Evolutionary conservation across 2,888 invertebrate genomes (phyloP).

Genomic region (Diaperis boleti): DNA sequence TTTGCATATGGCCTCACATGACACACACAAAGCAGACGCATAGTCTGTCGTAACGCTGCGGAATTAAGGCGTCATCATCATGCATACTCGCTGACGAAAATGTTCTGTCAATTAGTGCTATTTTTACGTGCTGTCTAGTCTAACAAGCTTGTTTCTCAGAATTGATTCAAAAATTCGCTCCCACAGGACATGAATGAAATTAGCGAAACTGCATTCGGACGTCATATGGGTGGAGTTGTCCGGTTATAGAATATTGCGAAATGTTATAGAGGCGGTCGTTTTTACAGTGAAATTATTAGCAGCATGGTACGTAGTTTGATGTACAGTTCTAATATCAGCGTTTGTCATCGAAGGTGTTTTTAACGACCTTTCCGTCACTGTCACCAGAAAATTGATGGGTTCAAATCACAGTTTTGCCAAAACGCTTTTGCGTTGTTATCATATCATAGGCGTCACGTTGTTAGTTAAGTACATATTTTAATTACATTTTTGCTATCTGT

Average conservation of each 20-base stretch:
- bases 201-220: background rate
- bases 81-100: conserved; percentile 13
- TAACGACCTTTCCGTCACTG: too few species aligned
- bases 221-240: background rate
- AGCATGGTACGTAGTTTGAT: too few species aligned
- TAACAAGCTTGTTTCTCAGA: conserved; percentile 9
- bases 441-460: too few species aligned
- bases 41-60: conserved; percentile 21
- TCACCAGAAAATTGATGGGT: too few species aligned
- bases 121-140: conserved; percentile 14
- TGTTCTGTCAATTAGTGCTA: conserved; percentile 12
- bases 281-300: too few species aligned
- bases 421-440: too few species aligned
- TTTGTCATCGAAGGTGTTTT: too few species aligned
- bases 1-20: conserved; percentile 18
- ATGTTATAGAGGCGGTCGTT: background rate
- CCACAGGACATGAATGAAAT: conserved; percentile 19
- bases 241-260: background rate
- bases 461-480: too few species aligned
- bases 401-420: too few species aligned
- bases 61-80: conserved; percentile 11
- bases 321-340: too few species aligned
- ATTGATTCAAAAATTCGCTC: conserved; percentile 11
- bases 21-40: conserved; percentile 17
- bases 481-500: too few species aligned